These are phyloP conservation scores for Channa argus DNA, from an alignment of 2,113 vertebrate genomes.

Conservation along the genomic window DNA sequence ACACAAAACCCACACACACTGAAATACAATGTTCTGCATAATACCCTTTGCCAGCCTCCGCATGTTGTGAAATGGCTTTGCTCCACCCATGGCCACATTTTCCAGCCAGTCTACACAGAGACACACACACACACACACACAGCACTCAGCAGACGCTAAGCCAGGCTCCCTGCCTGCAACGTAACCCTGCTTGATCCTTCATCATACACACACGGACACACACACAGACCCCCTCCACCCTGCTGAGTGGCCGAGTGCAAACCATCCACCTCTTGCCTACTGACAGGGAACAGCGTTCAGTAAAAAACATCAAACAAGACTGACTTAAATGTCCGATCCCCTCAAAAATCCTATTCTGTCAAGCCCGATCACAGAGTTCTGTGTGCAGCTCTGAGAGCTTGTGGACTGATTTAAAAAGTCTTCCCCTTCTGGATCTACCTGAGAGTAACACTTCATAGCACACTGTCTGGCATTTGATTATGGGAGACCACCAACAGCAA, in stretches of 20 bases:
- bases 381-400: conserved; percentile 2
- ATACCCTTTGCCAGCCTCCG: conserved; percentile 56
- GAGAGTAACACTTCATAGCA: background rate
- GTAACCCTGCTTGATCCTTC: conserved; percentile 69
- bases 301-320: conserved; percentile 56
- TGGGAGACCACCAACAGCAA: conserved; percentile 15
- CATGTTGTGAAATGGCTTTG: conserved; percentile 64
- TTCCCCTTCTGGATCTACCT: conserved; percentile 2
- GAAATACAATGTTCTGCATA: conserved; percentile 45
- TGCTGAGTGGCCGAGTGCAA: conserved; percentile 57
- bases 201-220: conserved; percentile 41
- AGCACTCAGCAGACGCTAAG: conserved; percentile 52
- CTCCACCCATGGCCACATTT: conserved; percentile 60
- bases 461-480: background rate
- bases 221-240: conserved; percentile 43
- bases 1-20: conserved; percentile 33
- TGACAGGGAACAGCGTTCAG: conserved; percentile 50
- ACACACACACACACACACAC: conserved; percentile 27
- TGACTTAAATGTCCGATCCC: conserved; percentile 51
- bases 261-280: conserved; percentile 45
- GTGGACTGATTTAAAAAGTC: conserved; percentile 21
- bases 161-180: conserved; percentile 69
- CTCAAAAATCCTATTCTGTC: conserved; percentile 47
- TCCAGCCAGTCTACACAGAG: conserved; percentile 36
- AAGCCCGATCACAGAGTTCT: conserved; percentile 4